phyloP scores from a whole-genome alignment of 64 coral and sea anemone genomes.

The Actinia tenebrosa region DNA sequence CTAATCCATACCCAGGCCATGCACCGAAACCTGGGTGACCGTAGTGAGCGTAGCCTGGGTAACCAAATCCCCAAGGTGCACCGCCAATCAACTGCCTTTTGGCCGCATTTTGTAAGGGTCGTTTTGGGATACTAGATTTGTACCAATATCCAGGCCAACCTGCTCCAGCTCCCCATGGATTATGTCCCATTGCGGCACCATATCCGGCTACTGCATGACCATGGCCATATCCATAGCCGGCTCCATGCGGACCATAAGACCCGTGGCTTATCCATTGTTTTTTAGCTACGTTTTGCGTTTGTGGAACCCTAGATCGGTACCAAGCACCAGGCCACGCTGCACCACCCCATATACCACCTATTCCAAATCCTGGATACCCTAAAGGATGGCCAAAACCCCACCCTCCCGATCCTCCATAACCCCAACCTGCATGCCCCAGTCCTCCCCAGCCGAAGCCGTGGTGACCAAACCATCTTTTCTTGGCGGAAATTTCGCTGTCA shows the following conservation, averaged over 20 bases:
- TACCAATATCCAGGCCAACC: slow-evolving; percentile 91
- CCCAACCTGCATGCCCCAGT: slow-evolving; percentile 19
- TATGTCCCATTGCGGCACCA: slow-evolving; percentile 14
- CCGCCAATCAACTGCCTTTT: slow-evolving; percentile 51
- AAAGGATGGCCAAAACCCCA: slow-evolving; percentile 18
- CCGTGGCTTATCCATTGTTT: slow-evolving; percentile 36
- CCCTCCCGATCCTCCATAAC: slow-evolving; percentile 22
- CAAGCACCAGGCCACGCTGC: slow-evolving; percentile 44
- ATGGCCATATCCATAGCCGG: slow-evolving; percentile 32
- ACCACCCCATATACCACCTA: slow-evolving; percentile 56
- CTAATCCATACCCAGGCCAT: slow-evolving; percentile 42
- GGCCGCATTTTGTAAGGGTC: slow-evolving; percentile 20
- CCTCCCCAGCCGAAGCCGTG: slow-evolving; percentile 48
- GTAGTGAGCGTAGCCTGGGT: slow-evolving; percentile 52
- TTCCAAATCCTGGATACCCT: slow-evolving; percentile 42
- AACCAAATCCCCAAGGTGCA: slow-evolving; percentile 50
- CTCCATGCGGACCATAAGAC: slow-evolving; percentile 37
- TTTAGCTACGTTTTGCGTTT: slow-evolving; percentile 5
- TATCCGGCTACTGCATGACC: slow-evolving; percentile 19
- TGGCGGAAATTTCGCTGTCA: background rate
- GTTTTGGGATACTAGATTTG: slow-evolving; percentile 63
- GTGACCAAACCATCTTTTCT: slow-evolving; percentile 29
- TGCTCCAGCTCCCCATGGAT: slow-evolving; percentile 47
- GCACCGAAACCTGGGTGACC: slow-evolving; percentile 63
- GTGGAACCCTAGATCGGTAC: slow-evolving; percentile 60